A percentile compares a stretch with the other conserved stretches of the same genome.
phyloP scores from a whole-genome alignment of 2,888 invertebrate species.

The Nomada hirtipes region DNA sequence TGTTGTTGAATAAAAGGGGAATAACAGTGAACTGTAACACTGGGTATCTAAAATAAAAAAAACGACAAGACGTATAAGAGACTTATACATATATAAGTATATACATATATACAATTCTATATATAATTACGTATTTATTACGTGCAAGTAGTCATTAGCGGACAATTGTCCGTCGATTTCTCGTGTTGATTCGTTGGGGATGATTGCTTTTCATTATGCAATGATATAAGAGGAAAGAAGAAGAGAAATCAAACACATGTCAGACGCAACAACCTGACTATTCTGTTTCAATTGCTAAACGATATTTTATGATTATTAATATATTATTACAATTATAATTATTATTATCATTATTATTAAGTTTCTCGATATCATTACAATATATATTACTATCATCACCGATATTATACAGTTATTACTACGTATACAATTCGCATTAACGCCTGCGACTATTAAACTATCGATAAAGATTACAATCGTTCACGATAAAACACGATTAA shows the following conservation, averaged over 20 bases:
- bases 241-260: constrained; percentile 63
- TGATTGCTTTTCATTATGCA: constrained; percentile 20
- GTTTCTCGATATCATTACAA: constrained; percentile 57
- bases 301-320: constrained; percentile 55
- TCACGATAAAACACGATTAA: constrained; percentile 52
- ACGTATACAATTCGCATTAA: constrained; percentile 68
- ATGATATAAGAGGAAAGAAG: not conserved
- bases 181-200: constrained; percentile 18
- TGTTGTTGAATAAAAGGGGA: constrained; percentile 9
- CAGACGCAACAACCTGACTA: constrained; percentile 57
- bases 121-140: constrained; percentile 21
- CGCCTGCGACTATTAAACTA: constrained; percentile 57
- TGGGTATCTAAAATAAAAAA: not conserved
- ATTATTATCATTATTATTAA: constrained; percentile 58
- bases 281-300: constrained; percentile 63
- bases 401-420: constrained; percentile 67
- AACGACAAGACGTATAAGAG: not conserved
- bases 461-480: constrained; percentile 57
- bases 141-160: constrained; percentile 7
- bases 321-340: constrained; percentile 57
- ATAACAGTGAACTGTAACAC: constrained; percentile 3
- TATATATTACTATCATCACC: constrained; percentile 63
- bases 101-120: constrained; percentile 23
- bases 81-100: constrained; percentile 35
- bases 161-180: constrained; percentile 14